Evolutionary conservation across 2,797 vertebrate genomes (phyloP).

Genomic region (Peromyscus melanophrys): DNA sequence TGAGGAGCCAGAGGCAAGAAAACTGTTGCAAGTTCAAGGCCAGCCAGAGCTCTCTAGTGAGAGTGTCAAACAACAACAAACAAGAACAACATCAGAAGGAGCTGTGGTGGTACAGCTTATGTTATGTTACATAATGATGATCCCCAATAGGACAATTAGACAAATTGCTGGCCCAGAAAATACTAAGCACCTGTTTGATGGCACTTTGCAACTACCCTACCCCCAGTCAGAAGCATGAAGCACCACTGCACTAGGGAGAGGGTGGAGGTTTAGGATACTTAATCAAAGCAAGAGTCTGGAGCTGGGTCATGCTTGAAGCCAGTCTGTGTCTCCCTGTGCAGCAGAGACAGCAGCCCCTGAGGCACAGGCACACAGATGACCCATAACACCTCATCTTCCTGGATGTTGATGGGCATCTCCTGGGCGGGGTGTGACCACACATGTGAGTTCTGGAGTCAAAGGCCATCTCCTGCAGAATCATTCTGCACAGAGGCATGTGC

Average conservation of each 20-base stretch:
- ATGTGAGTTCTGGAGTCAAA: neutral
- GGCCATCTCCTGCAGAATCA: accelerated
- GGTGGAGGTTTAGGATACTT: neutral
- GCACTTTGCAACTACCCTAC: neutral
- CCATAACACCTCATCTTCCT: neutral
- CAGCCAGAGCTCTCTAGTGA: neutral
- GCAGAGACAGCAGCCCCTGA: neutral
- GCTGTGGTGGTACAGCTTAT: neutral
- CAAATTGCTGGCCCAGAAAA: neutral
- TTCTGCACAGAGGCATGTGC: neutral
- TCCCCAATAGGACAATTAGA: neutral
- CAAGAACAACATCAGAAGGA: neutral
- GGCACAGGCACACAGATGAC: accelerated
- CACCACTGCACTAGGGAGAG: no score
- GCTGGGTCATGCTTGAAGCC: accelerated
- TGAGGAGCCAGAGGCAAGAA: neutral
- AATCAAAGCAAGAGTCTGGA: neutral
- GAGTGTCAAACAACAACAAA: neutral
- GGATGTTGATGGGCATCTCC: accelerated
- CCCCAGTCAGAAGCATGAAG: neutral
- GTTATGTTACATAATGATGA: neutral
- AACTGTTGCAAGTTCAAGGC: neutral
- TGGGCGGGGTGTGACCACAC: neutral
- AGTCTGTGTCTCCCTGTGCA: neutral
- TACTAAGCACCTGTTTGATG: accelerated